Percentiles rank a stretch among this genome's conserved stretches.
Evolutionary conservation across 2,888 invertebrate species (phyloP).

Genomic region (Fragum whitleyi): DNA sequence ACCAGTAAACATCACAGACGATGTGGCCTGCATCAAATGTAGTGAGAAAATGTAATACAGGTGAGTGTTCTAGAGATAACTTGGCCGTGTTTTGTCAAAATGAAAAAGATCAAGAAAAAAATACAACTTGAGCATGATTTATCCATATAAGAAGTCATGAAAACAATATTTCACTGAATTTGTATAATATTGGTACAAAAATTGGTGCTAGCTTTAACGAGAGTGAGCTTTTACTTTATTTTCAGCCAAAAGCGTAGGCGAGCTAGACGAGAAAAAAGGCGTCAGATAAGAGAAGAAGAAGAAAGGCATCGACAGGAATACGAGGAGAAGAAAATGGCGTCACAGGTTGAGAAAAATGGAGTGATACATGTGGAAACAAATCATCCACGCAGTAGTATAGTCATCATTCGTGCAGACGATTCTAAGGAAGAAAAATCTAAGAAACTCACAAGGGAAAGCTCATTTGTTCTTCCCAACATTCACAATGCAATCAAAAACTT

Average conservation of each 20-base stretch:
- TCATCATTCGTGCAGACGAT: conserved; percentile 69
- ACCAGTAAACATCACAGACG: too few relatives aligned
- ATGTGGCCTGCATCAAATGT: too few relatives aligned
- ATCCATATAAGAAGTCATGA: too few relatives aligned
- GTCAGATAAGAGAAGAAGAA: conserved; percentile 50
- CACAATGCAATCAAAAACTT: conserved; percentile 38
- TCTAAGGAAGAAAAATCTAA: conserved; percentile 65
- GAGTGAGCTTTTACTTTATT: too few relatives aligned
- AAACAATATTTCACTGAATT: too few relatives aligned
- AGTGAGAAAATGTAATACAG: too few relatives aligned
- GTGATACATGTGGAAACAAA: conserved; percentile 63
- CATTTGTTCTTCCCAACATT: conserved; percentile 50
- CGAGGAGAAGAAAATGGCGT: conserved; percentile 42
- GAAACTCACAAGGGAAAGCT: conserved; percentile 41
- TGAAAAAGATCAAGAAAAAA: too few relatives aligned
- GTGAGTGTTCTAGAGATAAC: too few relatives aligned
- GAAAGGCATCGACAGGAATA: conserved; percentile 34
- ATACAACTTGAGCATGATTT: too few relatives aligned
- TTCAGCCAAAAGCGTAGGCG: conserved; percentile 50
- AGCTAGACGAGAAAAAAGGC: conserved; percentile 51
- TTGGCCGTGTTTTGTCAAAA: too few relatives aligned
- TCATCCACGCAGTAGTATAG: conserved; percentile 68
- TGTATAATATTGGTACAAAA: too few relatives aligned
- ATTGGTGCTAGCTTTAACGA: too few relatives aligned
- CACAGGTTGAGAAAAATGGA: conserved; percentile 51